Evolutionary conservation across 2,888 invertebrate genomes (phyloP), one percentile per base, ranked within the genome.

Genomic region (Andrena camellia): DNA sequence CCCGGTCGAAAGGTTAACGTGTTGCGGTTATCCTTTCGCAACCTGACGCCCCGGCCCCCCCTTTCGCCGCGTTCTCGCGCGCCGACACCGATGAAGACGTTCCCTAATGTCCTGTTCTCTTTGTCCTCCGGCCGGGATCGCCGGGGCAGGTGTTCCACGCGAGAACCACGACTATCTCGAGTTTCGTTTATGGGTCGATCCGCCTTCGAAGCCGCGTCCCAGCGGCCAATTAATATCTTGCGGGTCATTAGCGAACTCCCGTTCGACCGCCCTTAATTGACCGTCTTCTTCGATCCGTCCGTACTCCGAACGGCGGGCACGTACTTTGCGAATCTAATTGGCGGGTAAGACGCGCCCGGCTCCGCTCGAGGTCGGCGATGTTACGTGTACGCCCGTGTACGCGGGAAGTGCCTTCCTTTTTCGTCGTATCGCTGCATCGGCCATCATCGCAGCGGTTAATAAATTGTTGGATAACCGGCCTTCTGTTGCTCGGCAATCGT

Each of bases 151-250:
- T 83, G 85, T 75, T 83, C 80, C 71, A 78, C 79, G 74, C 73
- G 76, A 83, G 77, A 63, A 63, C 77, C 81, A 81, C 69, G 82
- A 75, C 82, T 81, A 83, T 83, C 83, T 79, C 81, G 84, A 71
- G 70, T 84, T 81, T 79, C 81, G 78, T 84, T 79, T 81, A 84
- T 78, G 79, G 78, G 81, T 80, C 83, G 85, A 84, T 84, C 79
- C 82, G 76, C 69, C 81, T 84, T 76, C 72, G 81, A 67, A 70
- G 66, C 57, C 71, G 75, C 68, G 75, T 67, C 81, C 78, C 72
- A 76, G 67, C 63, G 81, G 87, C 88, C 86, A 90, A 91, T 91
- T 89, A 90, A 90, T 91, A 90, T 89, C 88, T 88, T 79, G 86
- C 89, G 86, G 85, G 85, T 90, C 87, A 90, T 91, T 91, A 88